These are phyloP conservation scores for Istiophorus platypterus DNA, from an alignment of 2,113 vertebrate species.

Conservation along the genomic window DNA sequence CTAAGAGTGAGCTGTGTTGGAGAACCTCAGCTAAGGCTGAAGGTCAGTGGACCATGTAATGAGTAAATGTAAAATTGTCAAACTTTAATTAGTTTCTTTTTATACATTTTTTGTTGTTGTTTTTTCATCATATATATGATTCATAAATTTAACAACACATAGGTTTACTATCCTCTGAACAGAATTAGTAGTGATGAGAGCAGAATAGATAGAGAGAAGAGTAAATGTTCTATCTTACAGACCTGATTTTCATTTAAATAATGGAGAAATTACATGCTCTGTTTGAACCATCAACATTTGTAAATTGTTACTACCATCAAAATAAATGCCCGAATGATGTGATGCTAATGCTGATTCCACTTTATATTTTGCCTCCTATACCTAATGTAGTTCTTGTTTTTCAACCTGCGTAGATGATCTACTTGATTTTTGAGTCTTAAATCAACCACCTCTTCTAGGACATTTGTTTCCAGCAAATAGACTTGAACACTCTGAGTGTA, in stretches of 20 bases:
- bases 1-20: not conserved
- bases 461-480: not conserved
- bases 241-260: not conserved
- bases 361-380: not conserved
- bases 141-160: too few relatives aligned
- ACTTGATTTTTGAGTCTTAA: not conserved
- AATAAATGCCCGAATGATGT: too few relatives aligned
- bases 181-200: too few relatives aligned
- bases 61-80: constrained; percentile 4
- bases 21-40: not conserved
- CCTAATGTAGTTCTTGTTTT: too few relatives aligned
- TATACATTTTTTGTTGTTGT: not conserved
- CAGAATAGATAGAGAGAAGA: not conserved
- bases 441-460: too few relatives aligned
- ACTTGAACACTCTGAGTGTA: not conserved
- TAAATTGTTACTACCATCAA: too few relatives aligned
- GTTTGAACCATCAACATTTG: not conserved
- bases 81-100: too few relatives aligned
- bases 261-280: not conserved
- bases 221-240: too few relatives aligned
- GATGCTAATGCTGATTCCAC: not conserved
- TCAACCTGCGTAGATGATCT: too few relatives aligned
- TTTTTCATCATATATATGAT: too few relatives aligned
- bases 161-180: too few relatives aligned
- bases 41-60: constrained; percentile 16